Conservation (phyloP, 2,888 invertebrate species). For the Lumbricus terrestris region DNA sequence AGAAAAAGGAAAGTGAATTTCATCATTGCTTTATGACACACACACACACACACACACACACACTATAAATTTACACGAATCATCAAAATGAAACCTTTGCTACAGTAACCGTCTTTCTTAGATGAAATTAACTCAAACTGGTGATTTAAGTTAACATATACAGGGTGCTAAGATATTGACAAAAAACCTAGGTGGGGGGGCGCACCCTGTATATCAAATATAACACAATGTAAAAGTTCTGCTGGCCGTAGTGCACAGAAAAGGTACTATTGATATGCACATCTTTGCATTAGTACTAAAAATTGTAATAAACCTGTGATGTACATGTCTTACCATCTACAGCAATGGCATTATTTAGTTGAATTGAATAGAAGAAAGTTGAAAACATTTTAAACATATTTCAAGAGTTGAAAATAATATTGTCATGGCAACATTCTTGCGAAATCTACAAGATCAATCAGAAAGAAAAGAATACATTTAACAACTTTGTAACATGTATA, state of each 20-base stretch:
- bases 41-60: no score
- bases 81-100: not conserved
- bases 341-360: not conserved
- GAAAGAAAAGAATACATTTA: not conserved
- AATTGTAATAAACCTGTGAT: not conserved
- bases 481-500: not conserved
- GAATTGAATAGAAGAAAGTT: not conserved
- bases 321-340: not conserved
- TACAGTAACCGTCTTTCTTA: not conserved
- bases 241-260: not conserved
- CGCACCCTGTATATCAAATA: not conserved
- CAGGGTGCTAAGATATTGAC: no score
- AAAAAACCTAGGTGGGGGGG: no score
- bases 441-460: not conserved
- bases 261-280: not conserved
- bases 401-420: not conserved
- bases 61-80: not conserved
- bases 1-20: not conserved
- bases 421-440: not conserved
- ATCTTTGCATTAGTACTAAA: not conserved
- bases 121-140: no score
- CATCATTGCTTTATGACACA: not conserved
- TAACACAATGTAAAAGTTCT: not conserved
- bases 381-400: not conserved
- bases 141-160: no score